Base-by-base conservation (phyloP, 2,888 invertebrate species). In the Calliphora vomitoria region DNA sequence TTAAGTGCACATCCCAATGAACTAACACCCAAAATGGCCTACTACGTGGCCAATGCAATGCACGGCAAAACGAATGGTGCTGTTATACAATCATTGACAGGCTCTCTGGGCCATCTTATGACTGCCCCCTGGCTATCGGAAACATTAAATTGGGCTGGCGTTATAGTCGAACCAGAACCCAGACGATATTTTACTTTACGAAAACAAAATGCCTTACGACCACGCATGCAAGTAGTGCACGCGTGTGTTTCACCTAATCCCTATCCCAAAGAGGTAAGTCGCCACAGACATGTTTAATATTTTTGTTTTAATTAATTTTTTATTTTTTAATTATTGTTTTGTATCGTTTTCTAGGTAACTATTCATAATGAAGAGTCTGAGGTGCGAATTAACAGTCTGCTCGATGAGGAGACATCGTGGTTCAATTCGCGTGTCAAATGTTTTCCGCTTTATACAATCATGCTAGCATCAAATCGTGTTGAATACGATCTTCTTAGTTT, bases 381-480 rank as follows among this genome's bases (percentile, higher is more conserved):
- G 69, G 94, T 95, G 81, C 94, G 94, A 91, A 94, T 95, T 41
- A 95, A 95, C 90, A 94, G 94, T 89, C 90, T 94, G 90, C 91
- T 94, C 74, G 94, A 95, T 80, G 95, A 95, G 90, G 94, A 95
- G 90, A 94, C 94, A 41, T 95, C 95, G 85, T 95, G 95, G 94
- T 96, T 96, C 93, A 95, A 95, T 72, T 96, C 97, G 50, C 95
- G 97, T 90, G 96, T 98, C 88, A 96, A 97, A 92, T 98, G 98
- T 94, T 97, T 97, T 92, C 98, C 98, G 81, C 94, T 98, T 87
- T 97, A 96, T 92, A 97, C 97, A 1, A 95, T 98, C 88, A 94
- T 98, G 92, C 94, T 97, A 90, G 97, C 97, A 68, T 96, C 96
- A 88, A 96, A 96, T 91, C 95, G 96, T 69, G 95, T 96, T 10